These are phyloP conservation scores for Euplexia lucipara DNA, from an alignment of 2,888 invertebrate genomes.

Conservation along the genomic window DNA sequence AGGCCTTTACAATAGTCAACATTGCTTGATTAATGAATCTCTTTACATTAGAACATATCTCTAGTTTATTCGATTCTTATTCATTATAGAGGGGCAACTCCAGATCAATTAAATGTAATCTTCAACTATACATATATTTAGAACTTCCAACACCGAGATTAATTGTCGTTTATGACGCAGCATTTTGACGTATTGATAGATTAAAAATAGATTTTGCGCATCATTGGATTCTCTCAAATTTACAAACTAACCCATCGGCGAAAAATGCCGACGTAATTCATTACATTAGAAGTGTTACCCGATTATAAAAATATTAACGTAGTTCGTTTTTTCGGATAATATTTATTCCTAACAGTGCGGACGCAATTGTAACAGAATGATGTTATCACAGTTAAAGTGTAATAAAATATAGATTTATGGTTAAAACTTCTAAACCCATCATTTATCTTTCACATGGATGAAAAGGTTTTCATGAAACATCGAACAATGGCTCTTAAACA, in stretches of 20 bases:
- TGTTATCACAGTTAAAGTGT: too few relatives aligned
- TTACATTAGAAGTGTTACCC: conserved; percentile 8
- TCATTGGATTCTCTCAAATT: conserved; percentile 48
- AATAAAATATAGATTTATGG: too few relatives aligned
- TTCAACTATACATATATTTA: conserved; percentile 19
- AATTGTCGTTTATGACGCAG: conserved; percentile 57
- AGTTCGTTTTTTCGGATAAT: too few relatives aligned
- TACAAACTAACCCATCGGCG: conserved; percentile 30
- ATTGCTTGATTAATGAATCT: conserved; percentile 6
- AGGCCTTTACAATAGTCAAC: too few relatives aligned
- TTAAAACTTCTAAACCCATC: too few relatives aligned
- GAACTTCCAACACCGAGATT: conserved; percentile 50
- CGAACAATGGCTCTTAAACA: too few relatives aligned
- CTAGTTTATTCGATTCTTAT: conserved; percentile 6
- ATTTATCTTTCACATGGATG: too few relatives aligned
- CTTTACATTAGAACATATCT: neutral
- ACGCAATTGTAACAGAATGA: neutral
- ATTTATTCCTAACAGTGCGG: too few relatives aligned
- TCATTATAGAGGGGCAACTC: conserved; percentile 2
- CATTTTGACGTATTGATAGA: conserved; percentile 44
- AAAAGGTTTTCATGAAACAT: too few relatives aligned
- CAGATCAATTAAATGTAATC: conserved; percentile 24
- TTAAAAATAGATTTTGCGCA: conserved; percentile 60
- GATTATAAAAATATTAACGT: neutral
- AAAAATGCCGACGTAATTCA: conserved; percentile 37